Evolutionary conservation across 2,888 invertebrate species (phyloP), one percentile per base, ranked within the genome.

Genomic region (Andrena marginata): DNA sequence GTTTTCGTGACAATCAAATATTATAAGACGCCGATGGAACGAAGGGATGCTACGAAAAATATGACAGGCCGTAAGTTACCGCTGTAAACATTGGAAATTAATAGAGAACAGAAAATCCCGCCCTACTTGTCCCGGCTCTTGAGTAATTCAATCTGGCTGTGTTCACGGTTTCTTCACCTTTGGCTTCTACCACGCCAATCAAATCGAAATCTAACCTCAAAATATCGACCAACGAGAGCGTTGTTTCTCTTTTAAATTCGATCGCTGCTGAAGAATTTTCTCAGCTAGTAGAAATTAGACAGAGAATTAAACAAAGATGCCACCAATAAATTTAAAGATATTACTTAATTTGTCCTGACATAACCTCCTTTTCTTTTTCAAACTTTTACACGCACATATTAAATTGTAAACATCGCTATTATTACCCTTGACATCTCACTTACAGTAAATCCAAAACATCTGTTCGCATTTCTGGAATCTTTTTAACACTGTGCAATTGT

Each of bases 121-220:
- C 80, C 84, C 63, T 67, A 74, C 65, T 80, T 88, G 74, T 59
- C 85, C 91, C 91, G 92, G 90, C 82, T 92, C 87, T 86, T 82
- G 89, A 92, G 89, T 89, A 85, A 90, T 87, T 90, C 82, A 87
- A 79, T 88, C 87, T 89, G 92, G 91, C 93, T 93, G 92, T 90
- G 87, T 91, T 93, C 93, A 93, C 93, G 93, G 93, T 92, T 85
- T 64, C 65, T 63, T 91, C 77, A 31, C 16, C 86, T 85, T 56
- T 93, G 93, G 91, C 93, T 93, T 92, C 90, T 93, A 87, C 90
- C 92, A 93, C 93, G 93, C 92, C 93, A 93, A 92, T 93, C 93
- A 92, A 90, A 91, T 82, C 86, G 48, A 76, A 70, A 87, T 87
- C 84, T 93, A 93, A 93, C 93, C 93, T 92, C 80, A 8, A 84